Evolutionary conservation across 2,113 vertebrate genomes (phyloP), one percentile per base, ranked within the genome.

Genomic region (Hemiscyllium ocellatum): DNA sequence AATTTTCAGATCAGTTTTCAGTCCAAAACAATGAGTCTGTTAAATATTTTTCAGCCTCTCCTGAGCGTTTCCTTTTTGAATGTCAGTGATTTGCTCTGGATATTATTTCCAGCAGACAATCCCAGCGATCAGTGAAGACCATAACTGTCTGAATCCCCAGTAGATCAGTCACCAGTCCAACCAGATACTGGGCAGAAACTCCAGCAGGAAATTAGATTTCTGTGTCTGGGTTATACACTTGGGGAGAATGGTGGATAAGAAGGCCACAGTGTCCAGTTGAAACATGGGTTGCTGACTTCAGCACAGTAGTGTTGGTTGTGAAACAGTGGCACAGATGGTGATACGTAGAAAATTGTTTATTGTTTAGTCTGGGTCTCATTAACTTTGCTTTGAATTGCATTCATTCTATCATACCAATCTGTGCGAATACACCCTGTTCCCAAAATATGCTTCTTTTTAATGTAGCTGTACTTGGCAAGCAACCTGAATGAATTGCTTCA

Each of bases 321-420:
- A 90, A 33, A 65, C 89, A 66, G 33, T n/a, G 87, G 26, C 56
- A 65, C 87, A 90, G 86, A 89, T 90, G 87, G 52, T n/a, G 87
- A 65, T 90, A 61, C 6, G 33, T 90, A 90, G 29, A 90, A 33
- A 65, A 65, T 65, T 2, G 7, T 52, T 15, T n/a, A 20, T 13
- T 66, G 29, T 37, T 20, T 19, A 66, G 89, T 22, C 33, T 91
- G 89, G 89, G 15, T 20, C 61, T 91, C 56, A 37, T 66, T 65
- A 66, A 15, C 24, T 37, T n/a, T 66, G 56, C 56, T n/a, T 37
- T 89, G 24, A 65, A 91, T n/a, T n/a, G 19, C 33, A 37, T 7
- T 19, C 89, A 90, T 90, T 90, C 87, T 61, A 13, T 61, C 52
- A 66, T 22, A 37, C 89, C 61, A 33, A 1, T 66, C 89, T 66